Percentiles rank a stretch among this genome's conserved stretches.
Evolutionary conservation across 2,888 invertebrate genomes (phyloP).

Genomic region (Lepidocyrtinus sp.): DNA sequence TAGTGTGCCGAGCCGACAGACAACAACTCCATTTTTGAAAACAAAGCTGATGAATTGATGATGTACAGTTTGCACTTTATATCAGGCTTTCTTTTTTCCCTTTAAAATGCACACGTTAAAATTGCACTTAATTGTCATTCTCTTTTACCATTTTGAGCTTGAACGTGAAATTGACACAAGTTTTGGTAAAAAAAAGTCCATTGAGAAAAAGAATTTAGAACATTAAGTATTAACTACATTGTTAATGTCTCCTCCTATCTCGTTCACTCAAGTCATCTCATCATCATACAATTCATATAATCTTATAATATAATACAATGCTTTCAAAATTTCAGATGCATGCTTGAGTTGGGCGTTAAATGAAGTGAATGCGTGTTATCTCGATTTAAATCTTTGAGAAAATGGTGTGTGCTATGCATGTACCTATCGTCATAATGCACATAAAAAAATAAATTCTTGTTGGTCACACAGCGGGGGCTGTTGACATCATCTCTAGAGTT

Average conservation of each 20-base stretch:
- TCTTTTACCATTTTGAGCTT: constrained; percentile 4
- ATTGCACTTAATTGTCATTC: constrained; percentile 8
- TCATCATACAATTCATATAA: too few relatives aligned
- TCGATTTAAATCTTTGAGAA: constrained; percentile 19
- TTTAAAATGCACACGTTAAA: too few relatives aligned
- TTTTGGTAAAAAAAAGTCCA: constrained; percentile 15
- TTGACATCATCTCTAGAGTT: constrained; percentile 69
- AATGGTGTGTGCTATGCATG: constrained; percentile 30
- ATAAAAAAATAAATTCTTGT: constrained; percentile 24
- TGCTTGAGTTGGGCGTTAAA: constrained; percentile 54
- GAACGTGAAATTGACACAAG: not conserved
- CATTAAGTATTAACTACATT: constrained; percentile 24
- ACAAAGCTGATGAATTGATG: too few relatives aligned
- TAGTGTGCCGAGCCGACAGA: too few relatives aligned
- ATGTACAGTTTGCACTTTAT: too few relatives aligned
- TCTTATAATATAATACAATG: too few relatives aligned
- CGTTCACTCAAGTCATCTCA: too few relatives aligned
- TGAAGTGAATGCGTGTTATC: constrained; percentile 22
- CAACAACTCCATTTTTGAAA: too few relatives aligned
- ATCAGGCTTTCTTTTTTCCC: too few relatives aligned
- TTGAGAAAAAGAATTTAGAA: constrained; percentile 48
- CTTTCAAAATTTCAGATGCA: not conserved
- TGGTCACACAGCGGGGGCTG: constrained; percentile 66
- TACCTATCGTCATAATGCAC: constrained; percentile 4
- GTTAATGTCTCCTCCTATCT: not conserved